phyloP scores from a whole-genome alignment of 2,797 vertebrate species.

The Melopsittacus undulatus region DNA sequence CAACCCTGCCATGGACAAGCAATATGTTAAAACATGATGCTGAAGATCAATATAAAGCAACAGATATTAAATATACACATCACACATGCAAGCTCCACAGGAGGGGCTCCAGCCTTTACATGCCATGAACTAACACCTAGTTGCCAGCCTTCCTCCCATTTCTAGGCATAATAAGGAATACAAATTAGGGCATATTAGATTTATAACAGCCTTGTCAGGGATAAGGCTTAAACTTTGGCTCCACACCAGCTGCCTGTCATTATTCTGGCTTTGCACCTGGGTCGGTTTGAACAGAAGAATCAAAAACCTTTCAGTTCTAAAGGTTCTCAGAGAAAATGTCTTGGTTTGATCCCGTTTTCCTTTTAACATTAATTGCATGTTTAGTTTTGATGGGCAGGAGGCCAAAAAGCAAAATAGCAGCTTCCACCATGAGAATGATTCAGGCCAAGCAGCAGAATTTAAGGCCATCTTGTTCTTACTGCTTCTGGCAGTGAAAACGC shows the following conservation, averaged over 20 bases:
- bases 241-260: not conserved
- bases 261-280: not conserved
- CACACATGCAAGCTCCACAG: not conserved
- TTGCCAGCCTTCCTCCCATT: not conserved
- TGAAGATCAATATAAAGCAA: not conserved
- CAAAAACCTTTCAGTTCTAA: not conserved
- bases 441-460: not conserved
- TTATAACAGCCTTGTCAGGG: not conserved
- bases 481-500: not conserved
- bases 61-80: not conserved
- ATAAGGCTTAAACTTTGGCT: not conserved
- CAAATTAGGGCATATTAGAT: not conserved
- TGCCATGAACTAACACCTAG: not conserved
- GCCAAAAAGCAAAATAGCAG: not conserved
- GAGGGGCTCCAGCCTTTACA: not conserved
- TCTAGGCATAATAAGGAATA: not conserved
- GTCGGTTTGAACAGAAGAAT: not conserved
- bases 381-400: not conserved
- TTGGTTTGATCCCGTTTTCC: not conserved
- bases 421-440: not conserved
- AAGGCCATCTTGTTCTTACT: not conserved
- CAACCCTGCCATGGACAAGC: not conserved
- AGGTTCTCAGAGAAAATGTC: not conserved
- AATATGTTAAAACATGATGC: not conserved
- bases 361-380: not conserved